Evolutionary conservation across 2,888 invertebrate species (phyloP).

Genomic region (Agrenia bidenticulata): DNA sequence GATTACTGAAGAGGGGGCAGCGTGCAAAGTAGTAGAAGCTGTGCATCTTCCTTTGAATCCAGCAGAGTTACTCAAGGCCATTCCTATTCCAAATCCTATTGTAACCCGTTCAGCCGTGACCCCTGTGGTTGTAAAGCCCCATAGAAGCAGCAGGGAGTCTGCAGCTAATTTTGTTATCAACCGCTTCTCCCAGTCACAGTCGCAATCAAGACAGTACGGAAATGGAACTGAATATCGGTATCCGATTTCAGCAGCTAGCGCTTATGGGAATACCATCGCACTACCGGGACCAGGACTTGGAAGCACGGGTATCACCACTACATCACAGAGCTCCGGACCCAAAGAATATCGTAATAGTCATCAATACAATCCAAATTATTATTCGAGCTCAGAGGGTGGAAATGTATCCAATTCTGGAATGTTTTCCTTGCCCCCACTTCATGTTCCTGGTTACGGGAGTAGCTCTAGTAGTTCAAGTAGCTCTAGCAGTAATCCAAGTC

Average conservation of each 20-base stretch:
- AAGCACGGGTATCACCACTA: too few relatives aligned
- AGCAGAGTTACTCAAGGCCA: neutral
- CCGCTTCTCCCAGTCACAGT: conserved; percentile 27
- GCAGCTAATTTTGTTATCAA: conserved; percentile 32
- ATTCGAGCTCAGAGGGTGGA: neutral
- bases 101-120: neutral
- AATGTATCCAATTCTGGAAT: neutral
- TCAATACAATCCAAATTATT: conserved; percentile 12
- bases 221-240: neutral
- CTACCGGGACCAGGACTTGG: too few relatives aligned
- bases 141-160: conserved; percentile 14
- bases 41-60: neutral
- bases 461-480: conserved; percentile 19
- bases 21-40: neutral
- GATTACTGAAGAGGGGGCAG: neutral
- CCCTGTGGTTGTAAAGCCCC: conserved; percentile 1
- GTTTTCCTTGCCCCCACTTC: neutral
- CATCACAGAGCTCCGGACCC: too few relatives aligned
- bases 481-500: conserved; percentile 19
- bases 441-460: conserved; percentile 12
- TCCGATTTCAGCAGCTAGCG: conserved; percentile 1
- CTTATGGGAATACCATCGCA: neutral
- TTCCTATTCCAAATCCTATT: conserved; percentile 1
- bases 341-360: neutral
- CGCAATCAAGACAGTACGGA: conserved; percentile 16